Evolutionary conservation across 2,888 invertebrate genomes (phyloP).

Genomic region (Diaperis boleti): DNA sequence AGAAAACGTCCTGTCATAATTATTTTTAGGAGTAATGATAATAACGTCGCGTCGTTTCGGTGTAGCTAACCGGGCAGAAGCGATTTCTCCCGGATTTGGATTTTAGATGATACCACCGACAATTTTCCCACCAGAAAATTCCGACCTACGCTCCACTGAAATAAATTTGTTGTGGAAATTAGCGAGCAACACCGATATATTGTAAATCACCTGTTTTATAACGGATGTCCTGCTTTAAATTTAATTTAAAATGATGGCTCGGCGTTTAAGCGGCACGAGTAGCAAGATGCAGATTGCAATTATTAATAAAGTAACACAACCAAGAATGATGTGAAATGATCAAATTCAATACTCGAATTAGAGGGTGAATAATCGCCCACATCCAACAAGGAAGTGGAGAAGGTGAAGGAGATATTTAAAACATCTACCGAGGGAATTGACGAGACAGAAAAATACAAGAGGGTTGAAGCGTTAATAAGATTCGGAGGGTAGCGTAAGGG

Average conservation of each 20-base stretch:
- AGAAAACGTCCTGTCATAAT: too few relatives aligned
- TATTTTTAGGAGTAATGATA: too few relatives aligned
- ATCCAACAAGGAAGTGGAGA: constrained; percentile 4
- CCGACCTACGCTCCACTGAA: constrained; percentile 11
- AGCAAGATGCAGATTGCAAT: not conserved
- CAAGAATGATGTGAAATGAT: not conserved
- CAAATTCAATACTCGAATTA: not conserved
- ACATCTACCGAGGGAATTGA: constrained; percentile 23
- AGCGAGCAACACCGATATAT: constrained; percentile 14
- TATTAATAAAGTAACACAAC: not conserved
- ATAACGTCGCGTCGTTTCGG: too few relatives aligned
- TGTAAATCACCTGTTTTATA: constrained; percentile 19
- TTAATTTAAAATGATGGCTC: constrained; percentile 1
- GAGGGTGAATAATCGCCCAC: constrained; percentile 14
- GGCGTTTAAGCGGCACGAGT: not conserved
- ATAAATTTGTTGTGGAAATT: constrained; percentile 17
- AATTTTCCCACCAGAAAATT: constrained; percentile 18
- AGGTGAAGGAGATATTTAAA: constrained; percentile 26
- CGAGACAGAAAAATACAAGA: constrained; percentile 28
- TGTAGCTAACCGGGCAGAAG: not conserved
- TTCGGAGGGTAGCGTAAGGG: constrained; percentile 3
- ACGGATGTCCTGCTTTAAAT: constrained; percentile 10
- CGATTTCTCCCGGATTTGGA: constrained; percentile 26
- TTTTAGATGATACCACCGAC: not conserved
- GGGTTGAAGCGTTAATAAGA: constrained; percentile 31